Percentiles rank a stretch among this genome's conserved stretches.
Conservation (phyloP, 2,113 vertebrate genomes). For the Podarcis muralis region DNA sequence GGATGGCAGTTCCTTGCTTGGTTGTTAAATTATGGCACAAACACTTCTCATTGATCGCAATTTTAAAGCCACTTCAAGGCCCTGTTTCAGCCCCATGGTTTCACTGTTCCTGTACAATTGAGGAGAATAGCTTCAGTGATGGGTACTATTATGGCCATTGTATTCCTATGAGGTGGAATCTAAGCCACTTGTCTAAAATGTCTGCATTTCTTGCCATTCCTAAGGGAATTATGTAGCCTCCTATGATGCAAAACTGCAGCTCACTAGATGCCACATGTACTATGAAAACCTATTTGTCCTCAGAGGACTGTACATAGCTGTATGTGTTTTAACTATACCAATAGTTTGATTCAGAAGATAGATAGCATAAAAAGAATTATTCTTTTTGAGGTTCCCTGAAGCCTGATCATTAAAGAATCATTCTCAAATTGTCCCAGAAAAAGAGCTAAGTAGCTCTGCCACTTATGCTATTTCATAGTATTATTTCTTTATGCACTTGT, state of each 20-base stretch:
- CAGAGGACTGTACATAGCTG: slow-evolving; percentile 9
- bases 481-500: background rate
- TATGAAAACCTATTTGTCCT: slow-evolving; percentile 35
- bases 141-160: slow-evolving; percentile 67
- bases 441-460: slow-evolving; percentile 25
- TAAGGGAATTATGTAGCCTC: slow-evolving; percentile 48
- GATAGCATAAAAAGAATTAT: background rate
- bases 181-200: slow-evolving; percentile 51
- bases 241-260: slow-evolving; percentile 46
- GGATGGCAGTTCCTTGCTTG: slow-evolving; percentile 65
- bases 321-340: slow-evolving; percentile 7
- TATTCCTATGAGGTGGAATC: slow-evolving; percentile 67
- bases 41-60: slow-evolving; percentile 70
- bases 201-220: slow-evolving; percentile 42
- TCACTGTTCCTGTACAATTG: slow-evolving; percentile 72
- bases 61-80: slow-evolving; percentile 74
- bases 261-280: slow-evolving; percentile 34
- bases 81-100: slow-evolving; percentile 65
- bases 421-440: slow-evolving; percentile 38
- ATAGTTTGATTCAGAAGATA: slow-evolving; percentile 34
- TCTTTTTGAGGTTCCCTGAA: slow-evolving; percentile 34
- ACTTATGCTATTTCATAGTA: background rate
- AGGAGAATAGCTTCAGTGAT: slow-evolving; percentile 71
- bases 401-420: slow-evolving; percentile 40
- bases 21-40: slow-evolving; percentile 73